phyloP scores from a whole-genome alignment of 2,113 vertebrate species.

The Lamprologus lemairii region DNA sequence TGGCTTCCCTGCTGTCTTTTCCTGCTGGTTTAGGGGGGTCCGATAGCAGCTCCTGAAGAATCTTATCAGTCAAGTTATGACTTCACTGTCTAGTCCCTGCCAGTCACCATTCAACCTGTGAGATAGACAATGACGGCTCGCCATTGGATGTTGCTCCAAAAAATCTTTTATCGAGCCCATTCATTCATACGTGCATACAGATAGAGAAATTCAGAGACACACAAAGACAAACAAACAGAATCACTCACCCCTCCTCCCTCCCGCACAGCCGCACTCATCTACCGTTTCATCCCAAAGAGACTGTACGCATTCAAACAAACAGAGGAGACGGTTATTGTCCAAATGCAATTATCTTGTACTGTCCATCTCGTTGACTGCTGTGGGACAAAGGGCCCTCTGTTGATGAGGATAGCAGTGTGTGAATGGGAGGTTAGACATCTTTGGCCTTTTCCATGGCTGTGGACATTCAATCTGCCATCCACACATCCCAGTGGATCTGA shows the following conservation, averaged over 20 bases:
- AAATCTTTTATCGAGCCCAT: slow-evolving; percentile 42
- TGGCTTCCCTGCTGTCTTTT: background rate
- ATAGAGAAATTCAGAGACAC: slow-evolving; percentile 30
- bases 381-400: slow-evolving; percentile 63
- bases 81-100: slow-evolving; percentile 39
- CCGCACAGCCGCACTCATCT: slow-evolving; percentile 43
- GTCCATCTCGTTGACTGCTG: slow-evolving; percentile 62
- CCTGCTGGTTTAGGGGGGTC: background rate
- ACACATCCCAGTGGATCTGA: slow-evolving; percentile 68
- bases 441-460: slow-evolving; percentile 61
- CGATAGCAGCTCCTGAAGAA: slow-evolving; percentile 19
- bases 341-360: slow-evolving; percentile 66
- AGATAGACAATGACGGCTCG: slow-evolving; percentile 35
- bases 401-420: slow-evolving; percentile 65
- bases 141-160: slow-evolving; percentile 25
- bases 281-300: slow-evolving; percentile 59
- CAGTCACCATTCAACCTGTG: slow-evolving; percentile 32
- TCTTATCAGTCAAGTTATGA: slow-evolving; percentile 50
- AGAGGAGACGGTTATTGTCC: slow-evolving; percentile 57
- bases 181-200: slow-evolving; percentile 40
- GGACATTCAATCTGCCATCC: slow-evolving; percentile 69
- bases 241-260: background rate
- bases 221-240: slow-evolving; percentile 37
- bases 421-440: slow-evolving; percentile 67
- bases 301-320: slow-evolving; percentile 63